Evolutionary conservation across 2,113 vertebrate species (phyloP).

Genomic region (Patagioenas fasciata): DNA sequence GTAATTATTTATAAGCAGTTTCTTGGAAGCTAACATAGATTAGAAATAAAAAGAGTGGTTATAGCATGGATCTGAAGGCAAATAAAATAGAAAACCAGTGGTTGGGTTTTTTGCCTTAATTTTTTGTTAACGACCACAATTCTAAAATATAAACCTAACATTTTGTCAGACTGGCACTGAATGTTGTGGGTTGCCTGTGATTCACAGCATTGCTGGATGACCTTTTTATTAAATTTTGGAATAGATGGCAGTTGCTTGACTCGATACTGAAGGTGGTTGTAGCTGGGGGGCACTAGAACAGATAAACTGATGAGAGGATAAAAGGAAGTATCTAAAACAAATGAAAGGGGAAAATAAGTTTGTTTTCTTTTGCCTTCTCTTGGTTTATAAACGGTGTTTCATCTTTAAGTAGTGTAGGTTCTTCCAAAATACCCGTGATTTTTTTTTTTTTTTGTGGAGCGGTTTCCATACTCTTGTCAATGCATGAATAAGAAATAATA

Average conservation of each 20-base stretch:
- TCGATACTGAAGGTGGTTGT: neutral
- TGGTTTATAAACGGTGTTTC: neutral
- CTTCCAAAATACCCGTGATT: neutral
- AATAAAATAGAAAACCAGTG: neutral
- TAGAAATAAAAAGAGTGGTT: neutral
- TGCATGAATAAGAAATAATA: slow-evolving; percentile 60
- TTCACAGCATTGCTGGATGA: neutral
- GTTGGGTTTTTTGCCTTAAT: neutral
- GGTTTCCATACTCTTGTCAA: slow-evolving; percentile 8
- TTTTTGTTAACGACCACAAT: neutral
- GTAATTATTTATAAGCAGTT: neutral
- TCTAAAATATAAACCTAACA: neutral
- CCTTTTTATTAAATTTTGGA: neutral
- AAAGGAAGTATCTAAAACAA: neutral
- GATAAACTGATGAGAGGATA: neutral
- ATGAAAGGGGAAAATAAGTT: neutral
- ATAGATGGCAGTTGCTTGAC: neutral
- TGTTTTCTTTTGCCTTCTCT: neutral
- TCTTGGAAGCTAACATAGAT: neutral
- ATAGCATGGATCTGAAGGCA: neutral
- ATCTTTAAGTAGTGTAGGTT: neutral
- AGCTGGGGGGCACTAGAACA: neutral
- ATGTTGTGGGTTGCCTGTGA: neutral
- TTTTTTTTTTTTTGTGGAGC: neutral
- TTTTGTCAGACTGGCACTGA: neutral